phyloP scores from a whole-genome alignment of 2,113 vertebrate genomes.

The Actenoides lindsayi region DNA sequence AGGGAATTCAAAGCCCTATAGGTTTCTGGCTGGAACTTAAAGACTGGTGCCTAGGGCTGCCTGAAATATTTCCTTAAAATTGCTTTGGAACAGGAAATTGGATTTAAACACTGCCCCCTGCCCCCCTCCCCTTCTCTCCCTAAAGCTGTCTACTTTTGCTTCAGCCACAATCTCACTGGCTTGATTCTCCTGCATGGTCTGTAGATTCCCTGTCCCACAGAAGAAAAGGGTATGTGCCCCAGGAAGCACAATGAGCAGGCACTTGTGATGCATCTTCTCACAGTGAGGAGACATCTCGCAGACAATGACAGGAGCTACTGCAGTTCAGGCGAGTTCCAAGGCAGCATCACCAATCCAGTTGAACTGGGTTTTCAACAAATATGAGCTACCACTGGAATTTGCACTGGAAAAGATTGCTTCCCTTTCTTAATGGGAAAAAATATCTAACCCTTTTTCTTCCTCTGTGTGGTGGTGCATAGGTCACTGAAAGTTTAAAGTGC shows the following conservation, averaged over 20 bases:
- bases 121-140: background rate
- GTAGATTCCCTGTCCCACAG: background rate
- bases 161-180: background rate
- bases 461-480: background rate
- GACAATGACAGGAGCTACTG: background rate
- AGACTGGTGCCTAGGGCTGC: background rate
- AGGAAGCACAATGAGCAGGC: background rate
- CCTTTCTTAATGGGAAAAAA: background rate
- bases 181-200: background rate
- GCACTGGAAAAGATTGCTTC: background rate
- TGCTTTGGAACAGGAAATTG: background rate
- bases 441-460: background rate
- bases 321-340: background rate
- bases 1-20: background rate
- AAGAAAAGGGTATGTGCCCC: background rate
- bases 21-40: background rate
- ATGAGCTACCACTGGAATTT: background rate
- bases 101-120: background rate
- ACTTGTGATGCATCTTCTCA: background rate
- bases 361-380: background rate
- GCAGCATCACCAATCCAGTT: background rate
- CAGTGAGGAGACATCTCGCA: background rate
- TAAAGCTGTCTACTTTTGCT: background rate
- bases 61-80: slow-evolving; percentile 12
- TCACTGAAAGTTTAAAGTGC: background rate